phyloP scores from a whole-genome alignment of 2,113 vertebrate genomes.

The Solea solea region DNA sequence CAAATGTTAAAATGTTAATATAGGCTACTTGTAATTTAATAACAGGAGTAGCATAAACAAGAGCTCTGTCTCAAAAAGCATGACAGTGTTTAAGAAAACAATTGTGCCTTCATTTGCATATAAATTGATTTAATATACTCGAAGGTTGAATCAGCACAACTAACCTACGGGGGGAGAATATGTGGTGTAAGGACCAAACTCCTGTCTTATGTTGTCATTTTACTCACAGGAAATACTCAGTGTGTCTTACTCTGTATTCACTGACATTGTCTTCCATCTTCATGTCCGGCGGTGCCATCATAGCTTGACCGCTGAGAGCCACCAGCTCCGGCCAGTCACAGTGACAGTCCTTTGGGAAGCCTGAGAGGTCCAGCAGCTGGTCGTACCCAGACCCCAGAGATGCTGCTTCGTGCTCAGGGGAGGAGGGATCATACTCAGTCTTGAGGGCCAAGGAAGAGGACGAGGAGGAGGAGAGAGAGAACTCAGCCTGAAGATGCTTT shows the following conservation, averaged over 20 bases:
- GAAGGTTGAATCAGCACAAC: background rate
- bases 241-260: constrained; percentile 76
- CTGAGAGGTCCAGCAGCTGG: constrained; percentile 87
- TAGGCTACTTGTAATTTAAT: constrained; percentile 19
- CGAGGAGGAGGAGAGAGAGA: constrained; percentile 71
- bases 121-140: background rate
- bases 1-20: constrained; percentile 12
- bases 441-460: constrained; percentile 77
- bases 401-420: constrained; percentile 86
- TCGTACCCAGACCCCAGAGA: constrained; percentile 86
- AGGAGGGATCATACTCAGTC: constrained; percentile 87
- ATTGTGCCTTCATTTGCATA: constrained; percentile 13
- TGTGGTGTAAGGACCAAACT: constrained; percentile 5
- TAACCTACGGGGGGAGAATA: background rate
- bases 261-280: constrained; percentile 90
- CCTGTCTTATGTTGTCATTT: background rate
- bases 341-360: constrained; percentile 86
- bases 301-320: constrained; percentile 79
- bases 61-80: constrained; percentile 17
- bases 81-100: background rate
- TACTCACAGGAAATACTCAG: background rate
- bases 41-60: background rate
- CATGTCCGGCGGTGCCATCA: constrained; percentile 79
- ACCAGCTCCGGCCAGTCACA: constrained; percentile 92
- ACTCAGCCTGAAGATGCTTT: constrained; percentile 89